Conservation (phyloP, 1,140 invertebrate species). For the Oryzaephilus surinamensis region DNA sequence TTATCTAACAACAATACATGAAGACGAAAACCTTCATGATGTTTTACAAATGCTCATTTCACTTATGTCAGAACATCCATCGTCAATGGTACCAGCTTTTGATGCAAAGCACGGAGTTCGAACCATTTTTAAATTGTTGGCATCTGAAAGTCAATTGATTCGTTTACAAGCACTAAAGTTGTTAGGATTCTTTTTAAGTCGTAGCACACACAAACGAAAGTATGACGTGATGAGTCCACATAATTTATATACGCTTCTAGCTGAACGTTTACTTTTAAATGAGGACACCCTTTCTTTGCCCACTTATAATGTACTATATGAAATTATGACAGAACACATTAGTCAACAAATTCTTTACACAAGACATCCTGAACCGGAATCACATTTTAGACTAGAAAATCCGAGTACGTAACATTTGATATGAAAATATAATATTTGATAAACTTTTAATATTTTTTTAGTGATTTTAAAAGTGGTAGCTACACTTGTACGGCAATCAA, state of each 20-base stretch:
- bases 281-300: constrained; percentile 81
- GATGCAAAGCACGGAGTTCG: constrained; percentile 93
- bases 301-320: constrained; percentile 98
- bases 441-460: constrained; percentile 39
- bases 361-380: constrained; percentile 87
- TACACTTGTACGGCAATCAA: constrained; percentile 91
- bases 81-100: constrained; percentile 97
- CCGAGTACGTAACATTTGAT: constrained; percentile 63
- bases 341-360: constrained; percentile 88
- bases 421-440: constrained; percentile 5
- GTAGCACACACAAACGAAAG: constrained; percentile 94
- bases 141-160: constrained; percentile 90
- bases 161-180: constrained; percentile 92
- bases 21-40: constrained; percentile 98
- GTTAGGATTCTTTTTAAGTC: constrained; percentile 87
- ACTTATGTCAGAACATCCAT: constrained; percentile 95
- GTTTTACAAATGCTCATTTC: constrained; percentile 94
- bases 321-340: constrained; percentile 95
- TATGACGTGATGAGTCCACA: constrained; percentile 97
- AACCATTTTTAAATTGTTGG: constrained; percentile 93
- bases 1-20: constrained; percentile 93
- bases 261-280: constrained; percentile 83
- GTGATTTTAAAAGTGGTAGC: constrained; percentile 98
- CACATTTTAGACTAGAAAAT: constrained; percentile 91
- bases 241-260: constrained; percentile 93